phyloP scores from a whole-genome alignment of 37 sponge, comb jelly and placozoan genomes.

The Cliona cf. orientalis region DNA sequence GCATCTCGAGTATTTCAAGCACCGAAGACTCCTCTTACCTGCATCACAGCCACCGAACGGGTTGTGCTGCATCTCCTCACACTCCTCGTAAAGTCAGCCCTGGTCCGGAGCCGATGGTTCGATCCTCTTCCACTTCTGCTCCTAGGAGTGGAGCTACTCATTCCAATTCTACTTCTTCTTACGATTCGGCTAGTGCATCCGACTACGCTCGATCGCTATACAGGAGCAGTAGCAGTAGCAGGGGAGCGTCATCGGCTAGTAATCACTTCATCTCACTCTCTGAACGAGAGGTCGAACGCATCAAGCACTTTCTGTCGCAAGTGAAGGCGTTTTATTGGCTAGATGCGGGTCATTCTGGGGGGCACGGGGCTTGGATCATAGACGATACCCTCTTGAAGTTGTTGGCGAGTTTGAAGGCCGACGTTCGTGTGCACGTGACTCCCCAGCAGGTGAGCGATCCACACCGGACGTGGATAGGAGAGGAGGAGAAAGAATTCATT shows the following conservation, averaged over 20 bases:
- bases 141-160: no score
- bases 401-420: conserved; percentile 32
- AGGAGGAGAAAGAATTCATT: conserved; percentile 73
- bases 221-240: conserved; percentile 24
- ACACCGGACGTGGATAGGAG: conserved; percentile 69
- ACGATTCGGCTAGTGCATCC: no score
- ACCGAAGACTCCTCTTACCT: no score
- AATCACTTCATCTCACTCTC: not conserved
- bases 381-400: conserved; percentile 41
- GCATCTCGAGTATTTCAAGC: conserved; percentile 1
- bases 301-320: conserved; percentile 43
- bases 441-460: conserved; percentile 82
- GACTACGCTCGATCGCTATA: no score
- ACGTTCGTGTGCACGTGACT: conserved; percentile 79
- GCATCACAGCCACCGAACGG: no score
- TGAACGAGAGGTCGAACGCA: conserved; percentile 4
- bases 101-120: not conserved
- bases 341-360: conserved; percentile 89
- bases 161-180: no score
- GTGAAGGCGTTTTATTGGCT: conserved; percentile 82
- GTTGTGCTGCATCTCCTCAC: no score
- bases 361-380: conserved; percentile 79
- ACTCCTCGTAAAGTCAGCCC: no score
- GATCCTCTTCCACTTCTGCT: not conserved
- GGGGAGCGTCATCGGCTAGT: not conserved